Evolutionary conservation across 2,888 invertebrate species (phyloP).

Genomic region (Pediacus dermestoides): DNA sequence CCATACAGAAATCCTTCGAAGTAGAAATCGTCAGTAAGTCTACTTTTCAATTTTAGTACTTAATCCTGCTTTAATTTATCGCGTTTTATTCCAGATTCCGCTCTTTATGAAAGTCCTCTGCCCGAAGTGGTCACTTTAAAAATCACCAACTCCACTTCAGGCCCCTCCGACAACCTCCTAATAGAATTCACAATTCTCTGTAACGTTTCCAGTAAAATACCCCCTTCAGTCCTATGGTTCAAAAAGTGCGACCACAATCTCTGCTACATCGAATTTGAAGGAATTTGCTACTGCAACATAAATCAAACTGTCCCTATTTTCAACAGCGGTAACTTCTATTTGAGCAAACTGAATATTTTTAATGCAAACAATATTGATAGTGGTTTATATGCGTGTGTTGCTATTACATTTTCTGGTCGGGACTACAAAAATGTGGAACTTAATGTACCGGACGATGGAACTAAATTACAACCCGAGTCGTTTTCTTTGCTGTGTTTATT

Average conservation of each 20-base stretch:
- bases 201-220: conserved; percentile 41
- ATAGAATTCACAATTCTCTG: conserved; percentile 43
- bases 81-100: conserved; percentile 30
- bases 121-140: conserved; percentile 37
- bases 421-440: conserved; percentile 39
- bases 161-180: conserved; percentile 31
- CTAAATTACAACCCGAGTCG: conserved; percentile 25
- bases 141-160: conserved; percentile 37
- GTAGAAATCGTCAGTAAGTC: conserved; percentile 38
- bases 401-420: conserved; percentile 40
- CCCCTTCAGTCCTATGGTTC: conserved; percentile 44
- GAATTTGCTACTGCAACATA: conserved; percentile 38
- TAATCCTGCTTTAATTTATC: no score
- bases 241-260: conserved; percentile 40
- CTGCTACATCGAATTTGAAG: conserved; percentile 38
- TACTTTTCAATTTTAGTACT: conserved; percentile 1
- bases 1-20: conserved; percentile 33
- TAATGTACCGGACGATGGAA: conserved; percentile 28
- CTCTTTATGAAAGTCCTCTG: conserved; percentile 31
- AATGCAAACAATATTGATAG: conserved; percentile 39
- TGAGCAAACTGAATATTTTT: conserved; percentile 43
- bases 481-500: conserved; percentile 42
- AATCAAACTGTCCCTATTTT: conserved; percentile 30
- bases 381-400: conserved; percentile 44
- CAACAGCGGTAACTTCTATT: conserved; percentile 36